A percentile compares a stretch with the other conserved stretches of the same genome.
These are phyloP conservation scores for Dasyurus viverrinus DNA, from an alignment of 2,113 vertebrate genomes.

Conservation along the genomic window DNA sequence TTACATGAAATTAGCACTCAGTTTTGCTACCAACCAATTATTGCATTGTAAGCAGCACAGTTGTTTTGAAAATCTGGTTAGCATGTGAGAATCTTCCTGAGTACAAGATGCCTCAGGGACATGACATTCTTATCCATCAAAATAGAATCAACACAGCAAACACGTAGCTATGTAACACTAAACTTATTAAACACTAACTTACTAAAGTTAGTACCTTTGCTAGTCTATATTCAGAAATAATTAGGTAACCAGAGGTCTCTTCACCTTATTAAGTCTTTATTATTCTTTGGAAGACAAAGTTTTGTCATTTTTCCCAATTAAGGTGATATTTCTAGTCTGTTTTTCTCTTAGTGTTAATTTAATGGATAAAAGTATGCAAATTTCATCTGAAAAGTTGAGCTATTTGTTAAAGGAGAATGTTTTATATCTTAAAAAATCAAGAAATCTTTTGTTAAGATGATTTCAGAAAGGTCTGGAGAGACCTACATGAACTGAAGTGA, in stretches of 20 bases:
- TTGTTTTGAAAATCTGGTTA: background rate
- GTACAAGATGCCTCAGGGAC: background rate
- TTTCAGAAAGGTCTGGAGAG: no score
- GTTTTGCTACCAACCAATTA: background rate
- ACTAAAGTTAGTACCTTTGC: conserved; percentile 6
- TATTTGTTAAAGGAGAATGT: background rate
- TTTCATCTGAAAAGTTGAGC: background rate
- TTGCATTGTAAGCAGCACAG: background rate
- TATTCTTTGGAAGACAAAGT: conserved; percentile 34
- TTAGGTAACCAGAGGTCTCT: conserved; percentile 38
- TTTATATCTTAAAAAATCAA: background rate
- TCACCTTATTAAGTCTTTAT: conserved; percentile 28
- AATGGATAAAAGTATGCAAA: conserved; percentile 10
- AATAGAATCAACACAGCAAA: conserved; percentile 56
- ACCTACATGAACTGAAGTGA: no score
- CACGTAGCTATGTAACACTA: background rate
- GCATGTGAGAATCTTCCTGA: background rate
- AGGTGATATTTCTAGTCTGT: conserved; percentile 20
- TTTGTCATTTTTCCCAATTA: conserved; percentile 26
- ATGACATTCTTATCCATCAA: conserved; percentile 25
- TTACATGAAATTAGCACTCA: background rate
- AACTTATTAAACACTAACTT: background rate
- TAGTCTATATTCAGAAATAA: conserved; percentile 43
- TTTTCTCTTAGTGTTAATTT: conserved; percentile 15
- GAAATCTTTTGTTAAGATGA: no score